Evolutionary conservation across 2,888 invertebrate genomes (phyloP).

Genomic region (Acronicta alni): DNA sequence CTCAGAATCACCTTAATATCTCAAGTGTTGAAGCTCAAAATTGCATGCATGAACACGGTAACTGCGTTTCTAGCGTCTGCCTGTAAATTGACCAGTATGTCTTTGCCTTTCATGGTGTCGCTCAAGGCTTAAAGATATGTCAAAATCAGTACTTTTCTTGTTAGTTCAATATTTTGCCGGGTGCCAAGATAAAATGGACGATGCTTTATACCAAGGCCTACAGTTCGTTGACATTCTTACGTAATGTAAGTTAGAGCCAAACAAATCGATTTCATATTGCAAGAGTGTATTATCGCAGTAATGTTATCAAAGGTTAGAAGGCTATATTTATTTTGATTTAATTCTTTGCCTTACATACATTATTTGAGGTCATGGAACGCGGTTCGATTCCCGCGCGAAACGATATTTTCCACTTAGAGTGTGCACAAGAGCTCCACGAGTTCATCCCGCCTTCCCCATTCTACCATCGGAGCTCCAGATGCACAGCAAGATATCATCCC

Average conservation of each 20-base stretch:
- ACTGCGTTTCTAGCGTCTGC: neutral
- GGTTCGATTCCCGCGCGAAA: too few relatives aligned
- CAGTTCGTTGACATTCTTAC: conserved; percentile 44
- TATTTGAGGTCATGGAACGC: neutral
- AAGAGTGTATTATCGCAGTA: conserved; percentile 12
- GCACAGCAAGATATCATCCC: too few relatives aligned
- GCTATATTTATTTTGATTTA: conserved; percentile 6
- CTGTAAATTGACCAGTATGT: neutral
- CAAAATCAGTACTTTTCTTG: neutral
- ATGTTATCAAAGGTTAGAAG: neutral
- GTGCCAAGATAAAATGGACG: neutral
- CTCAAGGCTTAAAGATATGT: neutral
- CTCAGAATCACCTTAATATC: neutral
- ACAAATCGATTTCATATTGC: conserved; percentile 10
- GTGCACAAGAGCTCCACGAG: too few relatives aligned
- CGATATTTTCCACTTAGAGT: too few relatives aligned
- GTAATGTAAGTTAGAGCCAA: conserved; percentile 13
- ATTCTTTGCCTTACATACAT: neutral
- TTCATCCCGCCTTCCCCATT: too few relatives aligned
- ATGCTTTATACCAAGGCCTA: conserved; percentile 28
- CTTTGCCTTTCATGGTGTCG: neutral
- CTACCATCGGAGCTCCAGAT: too few relatives aligned
- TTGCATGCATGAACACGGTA: conserved; percentile 1
- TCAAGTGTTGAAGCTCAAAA: neutral
- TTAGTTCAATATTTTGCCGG: neutral